Conservation (phyloP, 2,888 invertebrate genomes). For the Pammene fasciana region DNA sequence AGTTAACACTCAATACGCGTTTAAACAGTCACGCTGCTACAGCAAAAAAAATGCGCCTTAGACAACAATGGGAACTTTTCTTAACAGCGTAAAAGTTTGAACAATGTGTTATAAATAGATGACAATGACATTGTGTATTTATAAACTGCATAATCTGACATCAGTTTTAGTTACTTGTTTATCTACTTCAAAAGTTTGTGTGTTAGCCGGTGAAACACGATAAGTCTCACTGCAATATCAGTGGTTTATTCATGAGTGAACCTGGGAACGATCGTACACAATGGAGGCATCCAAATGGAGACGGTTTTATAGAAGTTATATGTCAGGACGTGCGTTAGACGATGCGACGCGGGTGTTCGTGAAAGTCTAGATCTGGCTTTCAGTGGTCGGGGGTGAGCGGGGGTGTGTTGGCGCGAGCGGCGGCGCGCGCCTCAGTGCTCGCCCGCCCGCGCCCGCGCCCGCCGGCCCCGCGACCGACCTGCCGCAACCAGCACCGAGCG, state of each 20-base stretch:
- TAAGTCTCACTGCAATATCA: slow-evolving; percentile 16
- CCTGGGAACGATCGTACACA: slow-evolving; percentile 22
- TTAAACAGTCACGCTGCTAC: neutral
- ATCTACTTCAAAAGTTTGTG: slow-evolving; percentile 7
- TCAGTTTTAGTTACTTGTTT: slow-evolving; percentile 1
- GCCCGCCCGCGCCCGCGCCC: slow-evolving; percentile 80
- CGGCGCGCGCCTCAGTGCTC: slow-evolving; percentile 80
- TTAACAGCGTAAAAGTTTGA: slow-evolving; percentile 12
- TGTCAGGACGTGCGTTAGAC: slow-evolving; percentile 45
- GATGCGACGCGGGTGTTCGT: slow-evolving; percentile 51
- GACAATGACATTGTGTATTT: slow-evolving; percentile 26
- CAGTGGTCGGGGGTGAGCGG: slow-evolving; percentile 44
- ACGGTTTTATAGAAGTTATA: slow-evolving; percentile 37
- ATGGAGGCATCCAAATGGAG: slow-evolving; percentile 17
- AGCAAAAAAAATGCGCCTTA: slow-evolving; percentile 10
- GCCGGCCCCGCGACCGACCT: slow-evolving; percentile 70
- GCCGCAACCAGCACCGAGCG: slow-evolving; percentile 65
- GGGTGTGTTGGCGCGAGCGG: slow-evolving; percentile 58
- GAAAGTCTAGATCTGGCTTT: slow-evolving; percentile 62
- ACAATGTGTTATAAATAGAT: slow-evolving; percentile 26
- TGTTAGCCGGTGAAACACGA: slow-evolving; percentile 4
- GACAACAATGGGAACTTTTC: slow-evolving; percentile 26
- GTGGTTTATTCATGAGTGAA: slow-evolving; percentile 32
- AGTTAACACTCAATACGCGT: slow-evolving; percentile 14
- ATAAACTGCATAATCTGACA: slow-evolving; percentile 20